phyloP scores from a whole-genome alignment of 2,113 vertebrate genomes.

The Vulpes ferrilata region DNA sequence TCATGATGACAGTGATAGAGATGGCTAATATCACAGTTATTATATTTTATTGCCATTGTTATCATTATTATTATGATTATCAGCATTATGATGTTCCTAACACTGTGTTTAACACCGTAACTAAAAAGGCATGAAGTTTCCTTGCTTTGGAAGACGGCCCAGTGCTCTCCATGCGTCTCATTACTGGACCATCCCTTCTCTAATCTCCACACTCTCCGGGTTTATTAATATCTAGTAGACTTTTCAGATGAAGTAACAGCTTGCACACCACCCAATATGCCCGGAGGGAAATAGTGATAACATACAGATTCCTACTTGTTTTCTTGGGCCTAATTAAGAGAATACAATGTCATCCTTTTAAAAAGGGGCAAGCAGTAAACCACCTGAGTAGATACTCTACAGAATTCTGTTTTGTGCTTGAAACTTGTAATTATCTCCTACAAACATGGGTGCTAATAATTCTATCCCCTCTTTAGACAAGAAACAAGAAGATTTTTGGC shows the following conservation, averaged over 20 bases:
- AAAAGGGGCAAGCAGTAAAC: constrained; percentile 44
- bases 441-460: constrained; percentile 61
- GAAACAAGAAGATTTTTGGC: constrained; percentile 51
- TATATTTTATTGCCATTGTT: neutral
- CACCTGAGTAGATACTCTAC: constrained; percentile 40
- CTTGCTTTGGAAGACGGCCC: constrained; percentile 2
- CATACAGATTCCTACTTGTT: constrained; percentile 54
- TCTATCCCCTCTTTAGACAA: constrained; percentile 58
- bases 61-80: neutral
- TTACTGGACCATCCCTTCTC: neutral
- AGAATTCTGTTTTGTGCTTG: constrained; percentile 68
- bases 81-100: neutral
- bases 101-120: neutral
- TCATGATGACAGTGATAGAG: neutral
- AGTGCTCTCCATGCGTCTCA: neutral
- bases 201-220: neutral
- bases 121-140: neutral
- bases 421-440: constrained; percentile 73
- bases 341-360: constrained; percentile 64
- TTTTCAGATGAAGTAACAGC: constrained; percentile 30
- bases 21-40: neutral
- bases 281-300: neutral
- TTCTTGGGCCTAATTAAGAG: constrained; percentile 59
- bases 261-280: neutral
- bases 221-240: constrained; percentile 40